phyloP scores from a whole-genome alignment of 2,888 invertebrate species.

The Invenusta paracnida region DNA sequence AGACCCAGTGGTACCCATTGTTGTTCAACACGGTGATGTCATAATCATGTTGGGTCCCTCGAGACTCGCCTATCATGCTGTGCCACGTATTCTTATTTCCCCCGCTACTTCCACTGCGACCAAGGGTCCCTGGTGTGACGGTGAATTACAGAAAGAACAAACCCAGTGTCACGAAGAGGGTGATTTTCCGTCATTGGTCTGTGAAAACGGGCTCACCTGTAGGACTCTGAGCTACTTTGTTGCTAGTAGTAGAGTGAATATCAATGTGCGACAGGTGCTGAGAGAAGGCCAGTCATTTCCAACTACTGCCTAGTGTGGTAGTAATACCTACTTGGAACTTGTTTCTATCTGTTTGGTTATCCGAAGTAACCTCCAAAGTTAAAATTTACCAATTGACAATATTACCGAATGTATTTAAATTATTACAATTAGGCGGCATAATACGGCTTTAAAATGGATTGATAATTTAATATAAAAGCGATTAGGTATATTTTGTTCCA shows the following conservation, averaged over 20 bases:
- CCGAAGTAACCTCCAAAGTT: too few species aligned
- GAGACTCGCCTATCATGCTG: slow-evolving; percentile 83
- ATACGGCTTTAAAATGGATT: too few species aligned
- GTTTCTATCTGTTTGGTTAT: too few species aligned
- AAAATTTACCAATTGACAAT: too few species aligned
- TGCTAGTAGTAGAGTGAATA: slow-evolving; percentile 75
- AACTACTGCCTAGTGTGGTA: too few species aligned
- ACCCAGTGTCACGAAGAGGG: not conserved
- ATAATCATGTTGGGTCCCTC: slow-evolving; percentile 80
- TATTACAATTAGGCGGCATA: too few species aligned
- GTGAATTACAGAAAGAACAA: slow-evolving; percentile 26
- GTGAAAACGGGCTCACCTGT: not conserved
- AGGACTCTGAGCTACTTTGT: slow-evolving; percentile 64
- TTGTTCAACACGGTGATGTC: slow-evolving; percentile 81
- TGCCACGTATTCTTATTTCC: slow-evolving; percentile 71
- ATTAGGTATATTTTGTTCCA: too few species aligned
- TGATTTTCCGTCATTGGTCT: not conserved
- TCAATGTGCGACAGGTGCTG: slow-evolving; percentile 86
- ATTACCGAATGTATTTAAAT: too few species aligned
- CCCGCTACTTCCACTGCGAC: not conserved
- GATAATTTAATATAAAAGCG: too few species aligned
- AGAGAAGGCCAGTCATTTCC: slow-evolving; percentile 51
- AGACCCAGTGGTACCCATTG: slow-evolving; percentile 63
- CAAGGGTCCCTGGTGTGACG: not conserved
- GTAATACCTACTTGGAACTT: too few species aligned